Percentiles rank a stretch among this genome's conserved stretches.
Evolutionary conservation across 2,797 vertebrate genomes (phyloP).

Genomic region (Sciaenops ocellatus): DNA sequence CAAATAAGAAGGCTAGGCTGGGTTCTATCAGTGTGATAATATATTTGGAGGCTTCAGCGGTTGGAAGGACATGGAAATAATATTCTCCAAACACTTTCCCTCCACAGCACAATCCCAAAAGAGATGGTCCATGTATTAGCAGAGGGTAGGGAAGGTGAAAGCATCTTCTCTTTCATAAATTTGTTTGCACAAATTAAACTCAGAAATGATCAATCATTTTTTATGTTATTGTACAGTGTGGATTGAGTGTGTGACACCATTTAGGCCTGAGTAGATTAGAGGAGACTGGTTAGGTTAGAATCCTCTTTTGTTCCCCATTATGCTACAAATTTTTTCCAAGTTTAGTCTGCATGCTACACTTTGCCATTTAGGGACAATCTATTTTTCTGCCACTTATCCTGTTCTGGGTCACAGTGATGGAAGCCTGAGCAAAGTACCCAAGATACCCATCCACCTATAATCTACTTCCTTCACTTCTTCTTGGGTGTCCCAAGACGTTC

Average conservation of each 20-base stretch:
- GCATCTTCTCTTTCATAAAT: not conserved
- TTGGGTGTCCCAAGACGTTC: not conserved
- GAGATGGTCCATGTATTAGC: not conserved
- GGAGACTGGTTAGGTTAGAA: not conserved
- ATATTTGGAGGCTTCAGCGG: not conserved
- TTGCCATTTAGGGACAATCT: not conserved
- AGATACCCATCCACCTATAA: not conserved
- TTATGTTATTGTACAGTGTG: not conserved
- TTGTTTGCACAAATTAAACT: no score
- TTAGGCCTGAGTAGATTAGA: not conserved
- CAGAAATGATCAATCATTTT: not conserved
- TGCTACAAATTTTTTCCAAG: not conserved
- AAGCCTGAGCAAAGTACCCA: not conserved
- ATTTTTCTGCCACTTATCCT: not conserved
- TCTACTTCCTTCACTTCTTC: not conserved
- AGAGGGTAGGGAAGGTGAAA: not conserved
- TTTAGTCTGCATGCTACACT: not conserved
- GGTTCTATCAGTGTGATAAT: not conserved
- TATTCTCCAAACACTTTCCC: not conserved
- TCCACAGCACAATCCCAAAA: not conserved
- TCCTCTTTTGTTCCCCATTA: not conserved
- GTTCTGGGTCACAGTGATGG: not conserved
- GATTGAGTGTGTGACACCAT: no score
- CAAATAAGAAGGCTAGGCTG: not conserved
- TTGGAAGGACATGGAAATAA: constrained; percentile 1